phyloP scores from a whole-genome alignment of 1,140 invertebrate genomes.

The Laodelphax striatellus region DNA sequence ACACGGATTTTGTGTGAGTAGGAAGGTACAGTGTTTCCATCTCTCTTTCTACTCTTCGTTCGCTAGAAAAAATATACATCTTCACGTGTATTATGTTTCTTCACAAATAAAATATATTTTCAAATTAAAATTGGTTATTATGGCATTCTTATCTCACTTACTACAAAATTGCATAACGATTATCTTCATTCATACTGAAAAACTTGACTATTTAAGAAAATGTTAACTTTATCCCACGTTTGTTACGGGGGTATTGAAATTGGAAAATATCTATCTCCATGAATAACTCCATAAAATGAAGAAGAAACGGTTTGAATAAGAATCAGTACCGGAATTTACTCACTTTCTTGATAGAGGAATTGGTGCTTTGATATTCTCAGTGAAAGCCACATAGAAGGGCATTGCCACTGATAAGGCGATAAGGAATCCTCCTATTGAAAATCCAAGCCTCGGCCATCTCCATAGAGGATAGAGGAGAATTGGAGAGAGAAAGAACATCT shows the following conservation, averaged over 20 bases:
- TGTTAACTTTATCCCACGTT: no score
- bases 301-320: not conserved
- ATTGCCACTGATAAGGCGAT: constrained; percentile 10
- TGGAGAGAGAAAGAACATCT: constrained; percentile 37
- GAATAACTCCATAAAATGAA: no score
- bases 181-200: no score
- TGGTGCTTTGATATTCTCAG: constrained; percentile 14
- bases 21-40: constrained; percentile 17
- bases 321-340: not conserved
- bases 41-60: constrained; percentile 4
- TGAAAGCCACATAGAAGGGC: constrained; percentile 11
- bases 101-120: no score
- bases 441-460: constrained; percentile 28
- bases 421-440: constrained; percentile 4
- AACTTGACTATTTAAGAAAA: no score
- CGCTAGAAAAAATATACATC: constrained; percentile 6
- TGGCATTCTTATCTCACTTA: no score
- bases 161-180: no score
- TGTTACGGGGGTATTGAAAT: no score
- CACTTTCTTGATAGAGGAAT: constrained; percentile 19
- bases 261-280: no score
- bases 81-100: no score
- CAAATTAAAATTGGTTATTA: no score
- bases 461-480: constrained; percentile 34
- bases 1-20: constrained; percentile 27